phyloP scores from a whole-genome alignment of 2,888 invertebrate genomes.

The Pyrochroa serraticornis region DNA sequence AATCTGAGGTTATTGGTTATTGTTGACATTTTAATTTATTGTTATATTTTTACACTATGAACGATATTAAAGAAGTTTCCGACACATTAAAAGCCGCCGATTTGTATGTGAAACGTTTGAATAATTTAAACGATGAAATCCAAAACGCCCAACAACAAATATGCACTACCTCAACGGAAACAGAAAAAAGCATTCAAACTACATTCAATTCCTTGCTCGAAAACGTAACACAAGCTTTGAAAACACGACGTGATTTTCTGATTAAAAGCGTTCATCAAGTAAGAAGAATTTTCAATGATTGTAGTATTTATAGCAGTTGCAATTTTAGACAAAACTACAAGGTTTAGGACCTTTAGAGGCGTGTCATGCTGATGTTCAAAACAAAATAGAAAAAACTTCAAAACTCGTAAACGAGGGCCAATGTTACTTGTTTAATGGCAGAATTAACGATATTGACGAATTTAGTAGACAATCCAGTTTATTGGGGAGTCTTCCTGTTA shows the following conservation, averaged over 20 bases:
- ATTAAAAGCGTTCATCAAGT: conserved; percentile 42
- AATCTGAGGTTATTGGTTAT: neutral
- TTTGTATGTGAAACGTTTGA: conserved; percentile 44
- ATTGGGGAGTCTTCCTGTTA: conserved; percentile 62
- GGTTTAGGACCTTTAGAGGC: conserved; percentile 55
- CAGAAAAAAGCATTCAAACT: conserved; percentile 45
- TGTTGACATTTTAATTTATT: conserved; percentile 3
- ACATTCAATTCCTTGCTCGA: conserved; percentile 46
- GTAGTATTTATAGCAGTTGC: neutral
- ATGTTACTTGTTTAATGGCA: conserved; percentile 33
- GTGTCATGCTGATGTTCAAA: conserved; percentile 53
- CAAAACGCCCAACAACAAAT: conserved; percentile 48
- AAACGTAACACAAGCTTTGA: conserved; percentile 40
- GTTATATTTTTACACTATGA: conserved; percentile 1
- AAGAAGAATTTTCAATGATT: conserved; percentile 4
- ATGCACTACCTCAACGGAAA: conserved; percentile 45
- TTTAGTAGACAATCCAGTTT: conserved; percentile 46
- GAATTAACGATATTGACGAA: conserved; percentile 37
- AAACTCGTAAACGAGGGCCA: conserved; percentile 48
- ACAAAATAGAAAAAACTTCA: conserved; percentile 52
- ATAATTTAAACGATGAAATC: conserved; percentile 44
- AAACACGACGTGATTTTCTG: conserved; percentile 43
- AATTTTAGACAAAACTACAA: conserved; percentile 46
- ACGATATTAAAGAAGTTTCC: conserved; percentile 43
- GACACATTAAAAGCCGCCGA: conserved; percentile 49